Conservation (phyloP, 2,888 invertebrate species). For the Eupeodes latifasciatus region DNA sequence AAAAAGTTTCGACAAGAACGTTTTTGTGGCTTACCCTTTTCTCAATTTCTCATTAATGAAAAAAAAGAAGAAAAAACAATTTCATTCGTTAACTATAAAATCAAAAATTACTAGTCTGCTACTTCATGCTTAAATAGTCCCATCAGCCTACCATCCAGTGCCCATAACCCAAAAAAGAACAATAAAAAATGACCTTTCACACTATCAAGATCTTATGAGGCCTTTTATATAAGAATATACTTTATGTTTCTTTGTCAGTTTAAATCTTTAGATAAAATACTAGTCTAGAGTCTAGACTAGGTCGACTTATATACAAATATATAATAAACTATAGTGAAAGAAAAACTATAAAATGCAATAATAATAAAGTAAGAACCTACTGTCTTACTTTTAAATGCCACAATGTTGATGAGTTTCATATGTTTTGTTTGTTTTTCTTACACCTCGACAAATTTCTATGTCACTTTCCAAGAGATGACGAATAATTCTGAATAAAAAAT, state of each 20-base stretch:
- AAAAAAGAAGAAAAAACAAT: too few relatives aligned
- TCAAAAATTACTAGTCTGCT: too few relatives aligned
- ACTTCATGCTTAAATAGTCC: too few relatives aligned
- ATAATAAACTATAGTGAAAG: background rate
- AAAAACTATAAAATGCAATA: constrained; percentile 8
- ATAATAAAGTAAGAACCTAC: constrained; percentile 22
- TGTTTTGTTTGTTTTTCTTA: constrained; percentile 13
- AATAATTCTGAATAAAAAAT: constrained; percentile 13
- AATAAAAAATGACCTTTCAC: constrained; percentile 6
- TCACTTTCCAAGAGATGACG: constrained; percentile 24
- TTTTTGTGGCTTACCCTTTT: too few relatives aligned
- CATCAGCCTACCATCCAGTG: background rate
- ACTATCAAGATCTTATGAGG: background rate
- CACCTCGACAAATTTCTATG: constrained; percentile 58
- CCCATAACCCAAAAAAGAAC: background rate
- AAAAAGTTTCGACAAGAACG: too few relatives aligned
- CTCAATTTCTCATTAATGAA: too few relatives aligned
- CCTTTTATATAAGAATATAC: too few relatives aligned
- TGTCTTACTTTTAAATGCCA: constrained; percentile 36
- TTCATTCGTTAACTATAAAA: too few relatives aligned
- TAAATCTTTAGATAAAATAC: too few relatives aligned
- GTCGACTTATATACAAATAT: background rate
- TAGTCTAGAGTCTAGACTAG: background rate
- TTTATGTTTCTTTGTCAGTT: too few relatives aligned
- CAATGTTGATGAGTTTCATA: constrained; percentile 3